Evolutionary conservation across 2,797 vertebrate genomes (phyloP), one percentile per base, ranked within the genome.

Genomic region (Hydrophis major): DNA sequence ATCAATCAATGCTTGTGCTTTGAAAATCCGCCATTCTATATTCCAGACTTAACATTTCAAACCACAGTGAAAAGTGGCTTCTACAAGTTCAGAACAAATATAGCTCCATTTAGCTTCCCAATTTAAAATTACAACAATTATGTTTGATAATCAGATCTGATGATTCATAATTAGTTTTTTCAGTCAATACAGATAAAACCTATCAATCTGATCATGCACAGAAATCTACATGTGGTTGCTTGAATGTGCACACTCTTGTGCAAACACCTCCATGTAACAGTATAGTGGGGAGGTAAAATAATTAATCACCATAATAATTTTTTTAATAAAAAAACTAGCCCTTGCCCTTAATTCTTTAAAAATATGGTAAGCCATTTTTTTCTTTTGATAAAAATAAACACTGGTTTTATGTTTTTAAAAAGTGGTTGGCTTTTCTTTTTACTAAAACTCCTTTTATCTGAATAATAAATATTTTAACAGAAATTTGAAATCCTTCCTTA

Each of bases 401-500:
- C 93, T 89, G 74, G 66, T 61, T 4, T 74, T 92, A 28, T 63
- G 4, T 60, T 16, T 50, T 4, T 92, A 74, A 74, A 74, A 0
- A 8, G 2, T 1, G 20, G 22, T 78, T 78, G 32, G 69, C n/a
- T 78, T 78, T 47, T 12, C 20, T 47, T 83, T 25, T 83, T 47
- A 20, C 37, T 83, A 83, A 83, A 83, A 47, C 74, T 25, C 47
- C 10, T 47, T 47, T 83, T 47, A 25, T 12, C 78, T 2, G 42
- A 83, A 47, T 25, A 83, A 83, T 83, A 83, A 47, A 83, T 12
- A 47, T 83, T 83, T 83, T 25, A 83, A 12, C 37, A 83, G 59
- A 91, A 88, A 94, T 93, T n/a, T 89, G 89, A 92, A 94, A 93
- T 56, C 87, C 78, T n/a, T 0, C 0, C 87, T 63, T 93, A 93